Percentiles rank a stretch among this genome's conserved stretches.
phyloP scores from a whole-genome alignment of 2,888 invertebrate genomes.

The Chrysotoxum bicinctum region DNA sequence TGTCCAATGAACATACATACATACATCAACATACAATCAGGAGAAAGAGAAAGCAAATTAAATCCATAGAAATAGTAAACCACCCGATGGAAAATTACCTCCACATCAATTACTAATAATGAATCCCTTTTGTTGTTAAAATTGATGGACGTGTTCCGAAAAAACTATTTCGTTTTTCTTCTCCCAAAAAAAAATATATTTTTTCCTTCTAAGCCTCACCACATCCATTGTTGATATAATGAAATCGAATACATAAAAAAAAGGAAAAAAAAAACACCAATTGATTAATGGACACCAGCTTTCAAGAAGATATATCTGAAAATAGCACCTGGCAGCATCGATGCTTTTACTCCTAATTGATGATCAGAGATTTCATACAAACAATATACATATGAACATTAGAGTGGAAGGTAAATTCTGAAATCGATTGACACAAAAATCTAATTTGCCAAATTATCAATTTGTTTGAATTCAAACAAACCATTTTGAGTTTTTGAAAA shows the following conservation, averaged over 20 bases:
- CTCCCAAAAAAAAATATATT: not conserved
- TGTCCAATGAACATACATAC: no score
- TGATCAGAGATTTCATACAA: constrained; percentile 16
- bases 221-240: not conserved
- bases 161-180: not conserved
- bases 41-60: not conserved
- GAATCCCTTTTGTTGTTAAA: not conserved
- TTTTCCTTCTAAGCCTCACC: constrained; percentile 2
- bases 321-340: constrained; percentile 24
- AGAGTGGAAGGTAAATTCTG: not conserved
- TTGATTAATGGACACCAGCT: constrained; percentile 46
- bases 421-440: constrained; percentile 6
- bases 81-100: not conserved
- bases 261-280: not conserved
- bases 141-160: not conserved
- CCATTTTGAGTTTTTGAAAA: no score
- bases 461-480: constrained; percentile 19
- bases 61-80: not conserved
- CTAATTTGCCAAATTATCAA: constrained; percentile 53
- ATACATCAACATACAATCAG: no score
- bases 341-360: constrained; percentile 37
- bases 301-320: constrained; percentile 13
- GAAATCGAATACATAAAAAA: not conserved
- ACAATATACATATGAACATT: not conserved
- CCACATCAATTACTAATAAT: not conserved